Evolutionary conservation across 2,888 invertebrate species (phyloP).

Genomic region (Nomada hirtipes): DNA sequence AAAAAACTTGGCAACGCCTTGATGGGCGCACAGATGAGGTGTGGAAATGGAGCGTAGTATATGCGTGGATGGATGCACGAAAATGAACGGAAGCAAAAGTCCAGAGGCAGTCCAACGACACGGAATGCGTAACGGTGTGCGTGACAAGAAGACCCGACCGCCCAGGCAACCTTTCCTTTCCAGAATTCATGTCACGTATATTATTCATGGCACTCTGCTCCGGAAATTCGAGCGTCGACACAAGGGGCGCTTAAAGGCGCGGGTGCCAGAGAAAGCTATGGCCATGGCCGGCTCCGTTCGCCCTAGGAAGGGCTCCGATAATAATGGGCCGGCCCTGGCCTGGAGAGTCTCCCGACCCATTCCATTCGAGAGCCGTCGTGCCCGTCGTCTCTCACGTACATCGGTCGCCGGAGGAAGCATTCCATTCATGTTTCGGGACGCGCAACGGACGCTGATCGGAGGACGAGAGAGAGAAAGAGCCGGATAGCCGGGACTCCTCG

Average conservation of each 20-base stretch:
- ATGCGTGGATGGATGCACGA: background rate
- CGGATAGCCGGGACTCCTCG: conserved; percentile 54
- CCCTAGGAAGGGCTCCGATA: conserved; percentile 60
- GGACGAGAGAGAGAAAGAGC: conserved; percentile 49
- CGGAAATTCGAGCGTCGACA: conserved; percentile 31
- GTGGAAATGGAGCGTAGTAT: background rate
- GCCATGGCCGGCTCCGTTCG: background rate
- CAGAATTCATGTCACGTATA: conserved; percentile 27
- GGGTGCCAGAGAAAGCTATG: background rate
- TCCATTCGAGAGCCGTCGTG: conserved; percentile 67
- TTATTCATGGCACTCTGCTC: background rate
- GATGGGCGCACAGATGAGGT: background rate
- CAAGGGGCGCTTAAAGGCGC: background rate
- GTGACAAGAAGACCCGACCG: background rate
- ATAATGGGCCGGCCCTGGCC: conserved; percentile 56
- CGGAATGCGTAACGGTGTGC: conserved; percentile 8
- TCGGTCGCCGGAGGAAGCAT: conserved; percentile 75
- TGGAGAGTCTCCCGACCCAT: conserved; percentile 59
- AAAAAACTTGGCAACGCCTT: background rate
- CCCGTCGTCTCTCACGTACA: conserved; percentile 66
- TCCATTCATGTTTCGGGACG: conserved; percentile 80
- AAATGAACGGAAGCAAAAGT: background rate
- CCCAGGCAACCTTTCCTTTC: background rate
- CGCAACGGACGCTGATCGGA: conserved; percentile 72
- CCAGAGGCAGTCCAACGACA: background rate